phyloP scores from a whole-genome alignment of 2,888 invertebrate genomes.

The Pandemis corylana region DNA sequence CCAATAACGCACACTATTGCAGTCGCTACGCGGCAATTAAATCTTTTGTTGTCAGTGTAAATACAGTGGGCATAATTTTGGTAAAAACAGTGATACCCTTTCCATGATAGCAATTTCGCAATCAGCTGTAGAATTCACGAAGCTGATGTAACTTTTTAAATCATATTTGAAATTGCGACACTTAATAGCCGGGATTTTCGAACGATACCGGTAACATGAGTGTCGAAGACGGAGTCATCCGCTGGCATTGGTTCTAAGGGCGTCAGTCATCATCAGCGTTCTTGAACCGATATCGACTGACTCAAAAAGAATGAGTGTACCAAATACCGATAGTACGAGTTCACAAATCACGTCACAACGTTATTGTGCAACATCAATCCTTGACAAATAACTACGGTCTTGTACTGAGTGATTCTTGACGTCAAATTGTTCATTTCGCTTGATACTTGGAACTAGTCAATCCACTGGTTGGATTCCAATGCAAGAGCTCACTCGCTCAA shows the following conservation, averaged over 20 bases:
- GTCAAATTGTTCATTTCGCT: not conserved
- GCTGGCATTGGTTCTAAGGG: not conserved
- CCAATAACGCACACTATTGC: not conserved
- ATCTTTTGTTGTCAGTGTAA: not conserved
- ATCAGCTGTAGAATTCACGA: not conserved
- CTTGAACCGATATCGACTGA: constrained; percentile 1
- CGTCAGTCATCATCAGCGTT: not conserved
- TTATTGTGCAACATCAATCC: constrained; percentile 3
- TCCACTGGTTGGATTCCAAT: not conserved
- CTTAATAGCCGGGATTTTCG: constrained; percentile 54
- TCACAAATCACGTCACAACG: constrained; percentile 6
- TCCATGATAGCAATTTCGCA: not conserved
- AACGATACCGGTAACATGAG: constrained; percentile 72
- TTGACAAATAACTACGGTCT: constrained; percentile 1
- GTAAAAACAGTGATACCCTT: not conserved
- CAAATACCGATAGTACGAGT: constrained; percentile 4
- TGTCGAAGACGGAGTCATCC: constrained; percentile 45
- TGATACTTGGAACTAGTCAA: not conserved
- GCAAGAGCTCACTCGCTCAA: constrained; percentile 13
- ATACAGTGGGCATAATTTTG: not conserved
- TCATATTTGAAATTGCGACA: constrained; percentile 58
- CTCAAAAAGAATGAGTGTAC: constrained; percentile 18
- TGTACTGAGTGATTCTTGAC: not conserved
- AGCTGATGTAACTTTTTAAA: constrained; percentile 16
- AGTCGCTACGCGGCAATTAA: not conserved